These are phyloP conservation scores for Dryobota labecula DNA, from an alignment of 2,888 invertebrate species.

Conservation along the genomic window DNA sequence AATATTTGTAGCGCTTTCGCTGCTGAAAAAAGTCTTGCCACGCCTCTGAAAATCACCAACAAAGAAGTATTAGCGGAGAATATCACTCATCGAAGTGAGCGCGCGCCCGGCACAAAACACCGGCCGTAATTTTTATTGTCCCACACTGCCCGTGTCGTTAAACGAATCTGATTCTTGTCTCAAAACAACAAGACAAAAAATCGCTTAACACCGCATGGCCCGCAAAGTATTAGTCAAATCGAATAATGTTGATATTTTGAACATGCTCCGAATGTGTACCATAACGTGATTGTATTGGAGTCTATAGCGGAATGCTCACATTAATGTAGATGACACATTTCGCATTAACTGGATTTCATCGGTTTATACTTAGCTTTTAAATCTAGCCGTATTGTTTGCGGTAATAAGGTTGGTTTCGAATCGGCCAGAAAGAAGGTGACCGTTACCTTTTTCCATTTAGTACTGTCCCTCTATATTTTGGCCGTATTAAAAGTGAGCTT, in stretches of 20 bases:
- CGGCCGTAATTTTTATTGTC: constrained; percentile 86
- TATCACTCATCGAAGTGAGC: constrained; percentile 86
- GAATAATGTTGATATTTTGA: constrained; percentile 86
- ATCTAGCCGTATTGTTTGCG: constrained; percentile 73
- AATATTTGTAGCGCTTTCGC: constrained; percentile 15
- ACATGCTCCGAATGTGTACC: constrained; percentile 83
- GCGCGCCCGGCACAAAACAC: constrained; percentile 83
- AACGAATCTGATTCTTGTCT: constrained; percentile 82
- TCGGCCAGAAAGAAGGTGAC: constrained; percentile 57
- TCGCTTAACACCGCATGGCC: constrained; percentile 74
- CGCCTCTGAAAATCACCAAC: constrained; percentile 79
- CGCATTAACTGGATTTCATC: constrained; percentile 74
- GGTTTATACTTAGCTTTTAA: constrained; percentile 67
- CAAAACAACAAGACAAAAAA: constrained; percentile 77
- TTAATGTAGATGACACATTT: constrained; percentile 82
- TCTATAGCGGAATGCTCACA: constrained; percentile 81
- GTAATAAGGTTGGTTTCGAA: constrained; percentile 74
- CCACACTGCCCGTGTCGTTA: constrained; percentile 74
- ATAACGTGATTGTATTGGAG: constrained; percentile 81
- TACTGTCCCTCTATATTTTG: constrained; percentile 82
- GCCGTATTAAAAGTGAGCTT: constrained; percentile 83
- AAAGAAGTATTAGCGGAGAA: constrained; percentile 82
- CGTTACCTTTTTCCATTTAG: constrained; percentile 80
- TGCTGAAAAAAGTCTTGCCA: constrained; percentile 57
- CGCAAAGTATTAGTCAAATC: constrained; percentile 82